phyloP scores from a whole-genome alignment of 35 echinoderm and acorn worm genomes.

The Nesometra sesokonis region DNA sequence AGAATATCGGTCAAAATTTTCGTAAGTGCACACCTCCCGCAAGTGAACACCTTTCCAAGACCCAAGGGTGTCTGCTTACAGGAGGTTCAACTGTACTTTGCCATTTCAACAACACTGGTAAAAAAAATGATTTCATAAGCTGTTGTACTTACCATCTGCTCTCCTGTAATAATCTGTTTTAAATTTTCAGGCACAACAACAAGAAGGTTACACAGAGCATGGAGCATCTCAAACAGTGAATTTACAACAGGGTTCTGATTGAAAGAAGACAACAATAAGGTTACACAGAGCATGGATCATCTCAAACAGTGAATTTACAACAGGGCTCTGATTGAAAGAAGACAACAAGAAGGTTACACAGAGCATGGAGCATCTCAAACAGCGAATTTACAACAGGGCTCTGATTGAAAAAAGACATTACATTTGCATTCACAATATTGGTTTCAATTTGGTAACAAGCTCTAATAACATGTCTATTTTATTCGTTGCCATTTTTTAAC shows the following conservation, averaged over 20 bases:
- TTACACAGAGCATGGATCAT: constrained; percentile 94
- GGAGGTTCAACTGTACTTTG: too few relatives aligned
- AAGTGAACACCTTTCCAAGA: too few relatives aligned
- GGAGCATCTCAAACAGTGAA: constrained; percentile 88
- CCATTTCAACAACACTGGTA: too few relatives aligned
- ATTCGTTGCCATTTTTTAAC: too few relatives aligned
- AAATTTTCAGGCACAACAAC: constrained; percentile 91
- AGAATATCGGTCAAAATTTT: too few relatives aligned
- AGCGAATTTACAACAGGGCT: constrained; percentile 74
- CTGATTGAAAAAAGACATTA: constrained; percentile 22
- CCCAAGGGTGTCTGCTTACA: too few relatives aligned
- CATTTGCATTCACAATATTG: too few relatives aligned
- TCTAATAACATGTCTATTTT: too few relatives aligned
- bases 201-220: constrained; percentile 87
- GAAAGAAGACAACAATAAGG: constrained; percentile 34
- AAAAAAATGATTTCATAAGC: too few relatives aligned
- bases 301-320: constrained; percentile 88
- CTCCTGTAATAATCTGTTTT: constrained; percentile 82
- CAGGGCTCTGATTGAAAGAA: constrained; percentile 40
- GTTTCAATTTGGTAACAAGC: too few relatives aligned
- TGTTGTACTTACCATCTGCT: constrained; percentile 73
- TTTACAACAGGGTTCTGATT: constrained; percentile 70
- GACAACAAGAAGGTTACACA: constrained; percentile 75
- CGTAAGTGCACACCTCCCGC: too few relatives aligned
- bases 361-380: constrained; percentile 91